Conservation (phyloP, 2,113 vertebrate species). For the Picathartes gymnocephalus region DNA sequence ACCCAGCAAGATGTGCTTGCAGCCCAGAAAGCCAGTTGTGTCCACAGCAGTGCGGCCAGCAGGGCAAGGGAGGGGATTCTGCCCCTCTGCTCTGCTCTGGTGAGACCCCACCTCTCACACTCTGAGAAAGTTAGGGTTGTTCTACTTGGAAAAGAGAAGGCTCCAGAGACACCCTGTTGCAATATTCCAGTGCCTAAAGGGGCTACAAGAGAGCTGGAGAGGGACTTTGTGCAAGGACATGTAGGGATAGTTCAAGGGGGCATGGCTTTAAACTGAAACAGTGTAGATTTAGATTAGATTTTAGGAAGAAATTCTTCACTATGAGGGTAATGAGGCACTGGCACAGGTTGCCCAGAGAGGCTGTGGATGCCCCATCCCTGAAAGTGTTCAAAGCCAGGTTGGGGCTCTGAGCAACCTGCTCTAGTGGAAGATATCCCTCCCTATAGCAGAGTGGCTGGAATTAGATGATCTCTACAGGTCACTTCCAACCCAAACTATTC, state of each 20-base stretch:
- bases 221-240: neutral
- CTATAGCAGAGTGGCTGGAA: too few relatives aligned
- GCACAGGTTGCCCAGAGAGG: too few relatives aligned
- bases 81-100: neutral
- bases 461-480: too few relatives aligned
- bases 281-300: neutral
- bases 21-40: neutral
- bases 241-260: neutral
- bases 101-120: neutral
- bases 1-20: rapidly evolving
- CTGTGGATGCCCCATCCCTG: too few relatives aligned
- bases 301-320: too few relatives aligned
- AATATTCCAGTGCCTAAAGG: neutral
- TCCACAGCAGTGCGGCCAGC: neutral
- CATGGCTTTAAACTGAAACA: neutral
- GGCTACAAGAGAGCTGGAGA: neutral
- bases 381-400: too few relatives aligned
- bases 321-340: too few relatives aligned
- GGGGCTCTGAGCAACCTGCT: too few relatives aligned
- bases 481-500: too few relatives aligned
- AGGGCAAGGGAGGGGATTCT: rapidly evolving
- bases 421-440: too few relatives aligned
- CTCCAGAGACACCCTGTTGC: neutral
- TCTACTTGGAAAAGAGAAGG: neutral
- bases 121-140: neutral